Evolutionary conservation across 2,797 vertebrate genomes (phyloP).

Genomic region (Acrocephalus scirpaceus): DNA sequence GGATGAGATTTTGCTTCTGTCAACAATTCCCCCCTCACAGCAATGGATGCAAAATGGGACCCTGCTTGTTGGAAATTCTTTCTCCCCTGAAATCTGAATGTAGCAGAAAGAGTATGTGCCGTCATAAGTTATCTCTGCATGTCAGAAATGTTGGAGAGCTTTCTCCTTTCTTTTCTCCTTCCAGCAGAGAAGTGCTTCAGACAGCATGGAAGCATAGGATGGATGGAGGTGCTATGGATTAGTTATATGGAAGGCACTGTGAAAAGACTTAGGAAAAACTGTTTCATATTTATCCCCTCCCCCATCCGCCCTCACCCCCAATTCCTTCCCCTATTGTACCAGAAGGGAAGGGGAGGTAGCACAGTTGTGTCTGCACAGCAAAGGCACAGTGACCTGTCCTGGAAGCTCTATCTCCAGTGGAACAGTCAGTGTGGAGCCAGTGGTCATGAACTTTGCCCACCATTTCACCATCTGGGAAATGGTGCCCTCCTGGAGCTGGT

Average conservation of each 20-base stretch:
- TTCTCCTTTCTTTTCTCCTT: background rate
- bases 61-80: background rate
- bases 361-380: background rate
- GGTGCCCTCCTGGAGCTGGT: too few species aligned
- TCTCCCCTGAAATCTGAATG: background rate
- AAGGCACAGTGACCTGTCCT: background rate
- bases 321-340: background rate
- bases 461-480: background rate
- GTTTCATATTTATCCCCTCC: background rate
- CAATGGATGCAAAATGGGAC: background rate
- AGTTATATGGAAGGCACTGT: background rate
- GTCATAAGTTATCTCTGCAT: background rate
- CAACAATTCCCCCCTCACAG: background rate
- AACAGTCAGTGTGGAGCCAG: rapidly evolving
- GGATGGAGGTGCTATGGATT: too few species aligned
- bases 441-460: background rate
- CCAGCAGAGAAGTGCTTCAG: background rate
- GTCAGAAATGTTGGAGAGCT: background rate
- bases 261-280: background rate
- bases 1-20: background rate
- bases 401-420: rapidly evolving
- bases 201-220: background rate
- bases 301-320: too few species aligned
- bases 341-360: background rate
- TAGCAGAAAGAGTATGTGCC: background rate